These are phyloP conservation scores for Habroteleia sp. DNA, from an alignment of 2,888 invertebrate species.

Conservation along the genomic window DNA sequence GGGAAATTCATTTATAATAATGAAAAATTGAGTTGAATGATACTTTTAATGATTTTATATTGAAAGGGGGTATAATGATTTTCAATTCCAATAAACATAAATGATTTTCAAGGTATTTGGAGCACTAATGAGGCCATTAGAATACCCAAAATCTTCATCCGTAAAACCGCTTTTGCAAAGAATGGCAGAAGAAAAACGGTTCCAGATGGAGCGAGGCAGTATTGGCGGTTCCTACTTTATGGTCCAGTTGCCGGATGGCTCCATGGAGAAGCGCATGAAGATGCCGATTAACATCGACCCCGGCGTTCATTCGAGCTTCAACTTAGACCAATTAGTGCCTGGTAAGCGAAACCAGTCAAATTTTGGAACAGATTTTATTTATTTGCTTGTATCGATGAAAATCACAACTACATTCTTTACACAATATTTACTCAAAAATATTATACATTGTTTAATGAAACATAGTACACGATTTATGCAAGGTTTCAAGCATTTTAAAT, in stretches of 20 bases:
- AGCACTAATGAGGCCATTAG: constrained; percentile 89
- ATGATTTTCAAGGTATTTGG: constrained; percentile 87
- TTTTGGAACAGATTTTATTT: neutral
- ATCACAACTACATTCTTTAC: too few relatives aligned
- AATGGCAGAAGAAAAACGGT: constrained; percentile 95
- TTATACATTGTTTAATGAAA: too few relatives aligned
- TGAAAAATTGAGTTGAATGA: too few relatives aligned
- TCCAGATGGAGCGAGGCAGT: constrained; percentile 95
- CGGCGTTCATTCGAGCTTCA: constrained; percentile 95
- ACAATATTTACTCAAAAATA: too few relatives aligned
- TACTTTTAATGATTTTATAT: neutral
- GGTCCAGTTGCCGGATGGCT: constrained; percentile 94
- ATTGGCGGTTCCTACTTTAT: constrained; percentile 93
- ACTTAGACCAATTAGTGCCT: constrained; percentile 90
- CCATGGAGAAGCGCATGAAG: constrained; percentile 94
- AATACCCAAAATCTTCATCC: constrained; percentile 88
- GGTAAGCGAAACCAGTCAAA: constrained; percentile 75
- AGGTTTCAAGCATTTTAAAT: too few relatives aligned
- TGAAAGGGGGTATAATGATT: too few relatives aligned
- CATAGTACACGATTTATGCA: too few relatives aligned
- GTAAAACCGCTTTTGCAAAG: constrained; percentile 92
- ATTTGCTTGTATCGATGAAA: too few relatives aligned
- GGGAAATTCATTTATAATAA: too few relatives aligned
- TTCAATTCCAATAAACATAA: too few relatives aligned
- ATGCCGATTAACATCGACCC: constrained; percentile 96